phyloP scores from a whole-genome alignment of 2,797 vertebrate genomes.

The Erethizon dorsatum region DNA sequence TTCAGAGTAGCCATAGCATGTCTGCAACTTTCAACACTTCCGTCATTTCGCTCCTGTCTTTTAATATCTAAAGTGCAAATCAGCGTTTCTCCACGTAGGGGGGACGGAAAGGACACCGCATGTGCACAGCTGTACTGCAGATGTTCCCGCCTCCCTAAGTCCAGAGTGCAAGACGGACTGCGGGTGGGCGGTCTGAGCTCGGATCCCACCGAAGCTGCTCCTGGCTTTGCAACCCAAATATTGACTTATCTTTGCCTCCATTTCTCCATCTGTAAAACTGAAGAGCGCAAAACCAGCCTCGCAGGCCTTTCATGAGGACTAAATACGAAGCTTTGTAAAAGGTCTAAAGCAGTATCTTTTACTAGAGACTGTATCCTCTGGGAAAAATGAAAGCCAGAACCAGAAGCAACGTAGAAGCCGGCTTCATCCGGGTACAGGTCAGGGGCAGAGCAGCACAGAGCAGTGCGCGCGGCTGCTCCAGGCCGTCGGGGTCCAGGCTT shows the following conservation, averaged over 20 bases:
- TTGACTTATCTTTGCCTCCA: neutral
- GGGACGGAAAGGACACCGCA: neutral
- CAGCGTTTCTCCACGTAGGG: neutral
- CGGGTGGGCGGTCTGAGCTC: neutral
- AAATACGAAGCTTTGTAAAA: neutral
- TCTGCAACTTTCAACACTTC: neutral
- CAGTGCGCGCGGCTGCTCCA: no score
- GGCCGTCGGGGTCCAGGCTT: neutral
- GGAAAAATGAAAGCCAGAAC: neutral
- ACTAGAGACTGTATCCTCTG: neutral
- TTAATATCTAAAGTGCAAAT: neutral
- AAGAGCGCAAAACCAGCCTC: neutral
- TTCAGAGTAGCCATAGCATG: neutral
- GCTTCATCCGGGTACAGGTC: neutral
- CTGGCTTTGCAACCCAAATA: neutral
- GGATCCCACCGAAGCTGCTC: neutral
- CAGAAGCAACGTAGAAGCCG: neutral
- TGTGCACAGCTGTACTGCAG: neutral
- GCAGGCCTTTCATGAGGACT: neutral
- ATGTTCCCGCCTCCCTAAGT: neutral
- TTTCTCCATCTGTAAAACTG: slow-evolving; percentile 33
- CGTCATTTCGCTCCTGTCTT: neutral
- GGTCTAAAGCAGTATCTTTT: neutral
- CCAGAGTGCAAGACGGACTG: neutral
- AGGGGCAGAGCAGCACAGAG: neutral